Evolutionary conservation across 2,888 invertebrate species (phyloP), one percentile per base, ranked within the genome.

Genomic region (Bugulina stolonifera): DNA sequence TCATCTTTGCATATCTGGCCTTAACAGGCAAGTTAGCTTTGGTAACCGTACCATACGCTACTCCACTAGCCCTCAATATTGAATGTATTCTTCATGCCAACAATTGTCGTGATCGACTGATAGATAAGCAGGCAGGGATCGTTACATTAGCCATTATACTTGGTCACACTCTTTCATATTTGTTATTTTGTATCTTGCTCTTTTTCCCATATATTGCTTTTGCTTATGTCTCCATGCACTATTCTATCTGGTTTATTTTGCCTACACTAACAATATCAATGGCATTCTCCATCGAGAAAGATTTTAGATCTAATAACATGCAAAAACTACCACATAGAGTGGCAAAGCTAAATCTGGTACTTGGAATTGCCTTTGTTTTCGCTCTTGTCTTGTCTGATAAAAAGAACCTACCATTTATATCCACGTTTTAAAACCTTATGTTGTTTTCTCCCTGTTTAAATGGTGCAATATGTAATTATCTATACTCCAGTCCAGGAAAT

Each of bases 11-110:
- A 1, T 96, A 92, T 81, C 89, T 96, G 87, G 90, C 93, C 34
- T 95, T 96, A 86, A 93, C 94, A 0, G 96, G 96, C 1, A 73
- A 78, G 75, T 89, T 94, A n/a, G 92, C 93, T 80, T 91, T 92
- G 90, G 90, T 91, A 69, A 92, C 93, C 0, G 91, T 96, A 78
- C 91, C 93, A 79, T 96, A 95, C 86, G 94, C 95, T 32, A 90
- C 96, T 79, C 96, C 96, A 3, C 85, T 97, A 75, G 95, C 96
- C 14, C 85, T 97, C 29, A 95, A 94, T 80, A 94, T 94, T 0
- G 96, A 95, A 84, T 95, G 95, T 71, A 95, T 96, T 80, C 87
- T 97, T 73, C 96, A 96, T 82, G 92, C 93, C 80, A 97, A 96
- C 83, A 96, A 97, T 82, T 93, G 94, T 0, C 88, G 95, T 77